Percentiles rank a stretch among this genome's conserved stretches.
phyloP scores from a whole-genome alignment of 2,888 invertebrate species.

The Phragmatobia fuliginosa region DNA sequence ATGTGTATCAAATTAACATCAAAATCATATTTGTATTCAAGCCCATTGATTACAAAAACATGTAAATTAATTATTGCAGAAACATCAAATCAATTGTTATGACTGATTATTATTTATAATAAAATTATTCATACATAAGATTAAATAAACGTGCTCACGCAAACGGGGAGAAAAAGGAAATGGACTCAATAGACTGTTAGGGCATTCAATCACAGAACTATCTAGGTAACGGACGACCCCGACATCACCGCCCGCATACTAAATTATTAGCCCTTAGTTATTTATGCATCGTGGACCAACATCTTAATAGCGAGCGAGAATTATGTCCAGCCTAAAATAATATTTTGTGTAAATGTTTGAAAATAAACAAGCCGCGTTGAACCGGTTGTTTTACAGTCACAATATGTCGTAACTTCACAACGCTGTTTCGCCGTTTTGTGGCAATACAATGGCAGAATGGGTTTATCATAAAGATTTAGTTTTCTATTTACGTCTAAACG shows the following conservation, averaged over 20 bases:
- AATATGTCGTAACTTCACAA: conserved; percentile 73
- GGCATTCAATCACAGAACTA: conserved; percentile 78
- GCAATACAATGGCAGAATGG: conserved; percentile 71
- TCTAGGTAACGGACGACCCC: conserved; percentile 70
- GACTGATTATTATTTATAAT: background rate
- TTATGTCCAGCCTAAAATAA: conserved; percentile 85
- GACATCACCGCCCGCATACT: conserved; percentile 82
- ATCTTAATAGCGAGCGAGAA: conserved; percentile 82
- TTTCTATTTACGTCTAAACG: conserved; percentile 68
- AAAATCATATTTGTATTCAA: background rate
- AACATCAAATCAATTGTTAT: background rate
- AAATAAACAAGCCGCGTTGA: conserved; percentile 79
- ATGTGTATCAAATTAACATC: background rate
- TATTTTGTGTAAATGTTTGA: conserved; percentile 85
- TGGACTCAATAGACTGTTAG: conserved; percentile 73
- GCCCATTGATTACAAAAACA: background rate
- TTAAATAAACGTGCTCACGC: conserved; percentile 49
- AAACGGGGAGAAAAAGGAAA: conserved; percentile 60
- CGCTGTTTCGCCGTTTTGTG: conserved; percentile 63
- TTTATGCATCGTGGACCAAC: conserved; percentile 84
- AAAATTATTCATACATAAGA: conserved; percentile 24
- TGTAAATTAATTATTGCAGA: background rate
- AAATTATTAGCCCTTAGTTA: conserved; percentile 83
- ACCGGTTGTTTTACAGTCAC: conserved; percentile 69
- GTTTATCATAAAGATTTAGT: conserved; percentile 74